Conservation (phyloP, 2,888 invertebrate genomes). For the Acrocyrtus sp. region DNA sequence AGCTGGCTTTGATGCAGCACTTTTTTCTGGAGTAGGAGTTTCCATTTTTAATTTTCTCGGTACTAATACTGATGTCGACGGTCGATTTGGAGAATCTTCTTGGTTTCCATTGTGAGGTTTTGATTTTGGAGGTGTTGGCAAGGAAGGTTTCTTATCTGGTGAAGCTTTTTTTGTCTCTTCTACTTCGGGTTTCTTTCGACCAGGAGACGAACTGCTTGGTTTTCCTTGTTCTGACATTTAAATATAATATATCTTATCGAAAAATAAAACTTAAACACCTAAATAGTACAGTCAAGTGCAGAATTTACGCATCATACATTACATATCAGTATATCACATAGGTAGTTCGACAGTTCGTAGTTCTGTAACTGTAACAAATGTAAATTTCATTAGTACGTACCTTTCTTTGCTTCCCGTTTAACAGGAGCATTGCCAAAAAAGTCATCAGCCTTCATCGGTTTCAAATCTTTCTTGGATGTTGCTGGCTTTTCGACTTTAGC, state of each 20-base stretch:
- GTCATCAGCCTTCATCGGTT: constrained; percentile 69
- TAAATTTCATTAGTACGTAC: too few relatives aligned
- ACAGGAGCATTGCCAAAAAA: constrained; percentile 75
- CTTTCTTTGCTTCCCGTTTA: constrained; percentile 66
- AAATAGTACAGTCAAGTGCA: too few relatives aligned
- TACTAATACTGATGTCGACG: constrained; percentile 1
- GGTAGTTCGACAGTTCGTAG: too few relatives aligned
- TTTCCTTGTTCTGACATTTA: background rate
- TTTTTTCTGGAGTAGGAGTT: constrained; percentile 16
- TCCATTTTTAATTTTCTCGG: constrained; percentile 18
- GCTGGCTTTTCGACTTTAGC: constrained; percentile 13
- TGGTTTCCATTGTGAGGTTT: constrained; percentile 6
- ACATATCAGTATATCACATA: too few relatives aligned
- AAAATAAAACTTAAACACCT: background rate
- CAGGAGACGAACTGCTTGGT: background rate
- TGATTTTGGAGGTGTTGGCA: constrained; percentile 1
- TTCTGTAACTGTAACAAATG: too few relatives aligned
- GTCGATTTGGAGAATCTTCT: constrained; percentile 6
- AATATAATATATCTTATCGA: background rate
- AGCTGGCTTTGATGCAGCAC: background rate
- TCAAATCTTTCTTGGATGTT: constrained; percentile 62
- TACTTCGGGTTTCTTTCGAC: constrained; percentile 48
- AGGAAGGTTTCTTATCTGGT: background rate
- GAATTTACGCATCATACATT: too few relatives aligned
- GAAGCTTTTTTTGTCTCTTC: too few relatives aligned